Base-by-base conservation (phyloP, 2,113 vertebrate genomes). In the Isurus oxyrinchus region DNA sequence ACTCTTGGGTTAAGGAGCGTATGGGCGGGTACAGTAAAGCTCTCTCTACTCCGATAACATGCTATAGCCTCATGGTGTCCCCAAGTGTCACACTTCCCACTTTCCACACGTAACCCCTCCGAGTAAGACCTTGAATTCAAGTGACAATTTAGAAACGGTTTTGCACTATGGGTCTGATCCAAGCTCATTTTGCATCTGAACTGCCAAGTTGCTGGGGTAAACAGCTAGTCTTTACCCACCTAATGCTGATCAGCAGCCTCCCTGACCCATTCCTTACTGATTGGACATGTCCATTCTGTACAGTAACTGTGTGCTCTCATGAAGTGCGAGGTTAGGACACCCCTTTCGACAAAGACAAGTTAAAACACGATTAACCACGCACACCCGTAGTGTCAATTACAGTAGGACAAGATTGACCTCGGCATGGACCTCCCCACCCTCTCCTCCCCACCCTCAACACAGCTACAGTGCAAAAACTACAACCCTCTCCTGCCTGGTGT, bases 181-280 rank as follows among this genome's bases (percentile, higher is more conserved):
- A 5, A n/a, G 31, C 31, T 40, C 2, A 40, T n/a, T 16, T 14
- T 3, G 16, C 3, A 44, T 19, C n/a, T 0, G 79, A 81, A 40
- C 40, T 1, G 5, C 25, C 19, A 55, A 57, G 86, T 7, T 49
- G 7, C 5, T 1, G 23, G 10, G 53, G 8, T 25, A 27, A 23
- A n/a, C 0, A 2, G n/a, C 14, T 5, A 19, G n/a, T 84, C n/a
- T 5, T 84, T 84, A 4, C 0, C 4, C 14, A 44, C 40, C 79
- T 13, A 14, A 0, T 16, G 13, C 88, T 61, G 31, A 0, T 7
- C 57, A 21, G n/a, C 6, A 19, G 1, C 0, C 0, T 6, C 0
- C 31, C 55, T 14, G 31, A 1, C 0, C 57, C 27, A 90, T 35
- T 14, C 53, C 87, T 2, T 0, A 8, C 87, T 21, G 23, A 25